phyloP scores from a whole-genome alignment of 2,888 invertebrate species.

The Metacarcinus magister region DNA sequence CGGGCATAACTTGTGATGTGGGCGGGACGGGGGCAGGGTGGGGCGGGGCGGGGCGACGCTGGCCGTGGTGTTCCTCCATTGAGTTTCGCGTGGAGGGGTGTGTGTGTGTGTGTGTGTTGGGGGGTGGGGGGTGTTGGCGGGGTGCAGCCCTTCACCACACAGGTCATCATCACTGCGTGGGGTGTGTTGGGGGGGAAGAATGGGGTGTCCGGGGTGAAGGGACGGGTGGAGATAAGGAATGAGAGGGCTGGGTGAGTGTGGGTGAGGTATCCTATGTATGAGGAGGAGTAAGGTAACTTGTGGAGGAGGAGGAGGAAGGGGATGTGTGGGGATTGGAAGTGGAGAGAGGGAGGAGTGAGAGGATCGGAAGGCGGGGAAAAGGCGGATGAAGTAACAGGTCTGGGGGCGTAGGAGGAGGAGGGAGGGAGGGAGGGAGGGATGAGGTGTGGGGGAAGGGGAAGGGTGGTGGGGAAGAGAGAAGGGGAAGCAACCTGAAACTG shows the following conservation, averaged over 20 bases:
- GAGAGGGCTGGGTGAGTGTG: neutral
- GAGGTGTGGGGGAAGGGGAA: no score
- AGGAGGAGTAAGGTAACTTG: neutral
- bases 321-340: neutral
- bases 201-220: neutral
- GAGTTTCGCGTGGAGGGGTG: neutral
- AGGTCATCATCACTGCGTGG: neutral
- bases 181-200: neutral
- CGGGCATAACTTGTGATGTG: no score
- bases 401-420: no score
- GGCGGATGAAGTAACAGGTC: no score
- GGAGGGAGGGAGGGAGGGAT: no score
- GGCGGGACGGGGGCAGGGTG: neutral
- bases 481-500: neutral
- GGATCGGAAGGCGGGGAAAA: no score
- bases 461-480: neutral
- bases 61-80: neutral
- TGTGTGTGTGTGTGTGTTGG: no score
- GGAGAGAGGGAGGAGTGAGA: neutral
- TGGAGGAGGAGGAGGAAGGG: neutral
- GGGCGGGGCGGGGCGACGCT: no score
- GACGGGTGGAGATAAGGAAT: no score
- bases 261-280: neutral
- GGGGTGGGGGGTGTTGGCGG: no score
- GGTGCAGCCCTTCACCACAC: neutral